Evolutionary conservation across 2,113 vertebrate species (phyloP).

Genomic region (Maccullochella peelii): DNA sequence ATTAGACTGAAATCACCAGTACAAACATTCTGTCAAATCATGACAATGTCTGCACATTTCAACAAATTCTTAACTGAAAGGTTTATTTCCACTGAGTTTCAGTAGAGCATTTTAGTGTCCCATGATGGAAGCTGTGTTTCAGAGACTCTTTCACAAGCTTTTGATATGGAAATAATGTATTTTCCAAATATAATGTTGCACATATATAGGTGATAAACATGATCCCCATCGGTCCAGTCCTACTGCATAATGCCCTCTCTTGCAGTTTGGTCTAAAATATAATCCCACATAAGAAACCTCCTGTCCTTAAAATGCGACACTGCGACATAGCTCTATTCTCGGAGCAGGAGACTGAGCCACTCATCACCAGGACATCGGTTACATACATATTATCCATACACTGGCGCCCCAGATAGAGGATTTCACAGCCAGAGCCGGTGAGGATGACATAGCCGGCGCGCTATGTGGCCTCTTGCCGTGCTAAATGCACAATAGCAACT

Average conservation of each 20-base stretch:
- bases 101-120: not conserved
- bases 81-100: not conserved
- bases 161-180: not conserved
- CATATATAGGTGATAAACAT: not conserved
- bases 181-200: not conserved
- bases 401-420: constrained; percentile 23
- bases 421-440: constrained; percentile 37
- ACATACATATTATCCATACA: constrained; percentile 27
- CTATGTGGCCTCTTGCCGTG: constrained; percentile 15
- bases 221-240: not conserved
- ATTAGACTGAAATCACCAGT: not conserved
- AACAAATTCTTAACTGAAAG: not conserved
- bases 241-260: not conserved
- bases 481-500: constrained; percentile 40
- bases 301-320: not conserved
- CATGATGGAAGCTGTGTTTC: not conserved
- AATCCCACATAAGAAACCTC: not conserved
- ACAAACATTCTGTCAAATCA: not conserved
- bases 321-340: constrained; percentile 22
- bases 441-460: constrained; percentile 22
- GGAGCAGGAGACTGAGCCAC: not conserved
- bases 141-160: not conserved
- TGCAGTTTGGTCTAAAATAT: not conserved
- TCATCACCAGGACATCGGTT: constrained; percentile 38
- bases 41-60: not conserved